Evolutionary conservation across 1,140 invertebrate species (phyloP), one percentile per base, ranked within the genome.

Genomic region (Campodea augens): DNA sequence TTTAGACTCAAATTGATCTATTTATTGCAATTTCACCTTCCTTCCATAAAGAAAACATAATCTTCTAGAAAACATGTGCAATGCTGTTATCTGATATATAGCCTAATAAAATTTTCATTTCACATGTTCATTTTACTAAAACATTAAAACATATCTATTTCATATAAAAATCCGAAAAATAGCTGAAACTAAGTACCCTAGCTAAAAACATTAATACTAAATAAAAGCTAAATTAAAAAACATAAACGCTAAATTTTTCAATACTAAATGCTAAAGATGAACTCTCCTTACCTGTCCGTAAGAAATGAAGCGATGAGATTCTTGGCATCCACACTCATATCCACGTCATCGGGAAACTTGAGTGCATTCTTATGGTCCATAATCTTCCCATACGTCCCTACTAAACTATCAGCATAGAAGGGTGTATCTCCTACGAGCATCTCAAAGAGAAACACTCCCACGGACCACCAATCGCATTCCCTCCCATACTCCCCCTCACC

Each of bases 401-500:
- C 86, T 45, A 99, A 71, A 41, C 91, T 96, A 57, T 98, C 95
- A 1, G 93, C 92, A 68, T 95, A 98, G 66, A 98, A 98, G 3
- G 95, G 95, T 3, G 93, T 92, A 62, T 98, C 95, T n/a, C 92
- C 90, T 47, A 95, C 81, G 5, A 98, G 68, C 91, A 99, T 98
- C 70, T 98, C 95, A 64, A 95, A 98, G 0, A 98, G 70, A 63
- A 98, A 92, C 41, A 98, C 92, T 32, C 95, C 95, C 13, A 98
- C 92, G 13, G 89, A 93, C 96, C 96, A 99, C 89, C 90, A 99
- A 67, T 99, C 96, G 65, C 95, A 97, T 64, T 98, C 93, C 27
- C 86, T 67, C 0, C 93, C 92, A 61, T 90, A 90, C 24, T 85
- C 79, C 39, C 91, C 89, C 58, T 92, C 85, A n/a, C 86, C 84